Percentiles rank a stretch among this genome's conserved stretches.
These are phyloP conservation scores for Peromyscus aztecus DNA, from an alignment of 2,797 vertebrate species.

Conservation along the genomic window DNA sequence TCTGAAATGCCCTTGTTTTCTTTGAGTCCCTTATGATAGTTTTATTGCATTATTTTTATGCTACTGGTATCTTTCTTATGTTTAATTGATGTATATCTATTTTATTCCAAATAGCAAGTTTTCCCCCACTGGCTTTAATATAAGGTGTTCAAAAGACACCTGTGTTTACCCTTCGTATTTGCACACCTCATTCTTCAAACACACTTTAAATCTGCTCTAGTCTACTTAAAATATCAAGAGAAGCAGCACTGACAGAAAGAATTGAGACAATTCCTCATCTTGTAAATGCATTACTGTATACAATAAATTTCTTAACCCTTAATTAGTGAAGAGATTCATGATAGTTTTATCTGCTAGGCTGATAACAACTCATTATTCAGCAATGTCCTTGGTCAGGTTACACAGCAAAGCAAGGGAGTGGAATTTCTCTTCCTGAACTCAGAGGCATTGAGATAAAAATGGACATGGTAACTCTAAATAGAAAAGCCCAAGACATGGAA, in stretches of 20 bases:
- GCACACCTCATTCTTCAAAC: constrained; percentile 75
- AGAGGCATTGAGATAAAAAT: background rate
- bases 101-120: constrained; percentile 63
- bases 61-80: constrained; percentile 74
- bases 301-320: constrained; percentile 50
- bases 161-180: constrained; percentile 76
- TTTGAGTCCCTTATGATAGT: constrained; percentile 70
- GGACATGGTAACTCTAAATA: background rate
- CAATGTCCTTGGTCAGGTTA: background rate
- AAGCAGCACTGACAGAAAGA: constrained; percentile 56
- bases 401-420: background rate
- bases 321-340: constrained; percentile 66
- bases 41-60: constrained; percentile 83
- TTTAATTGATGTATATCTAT: constrained; percentile 68
- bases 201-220: constrained; percentile 63
- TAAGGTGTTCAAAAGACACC: constrained; percentile 70
- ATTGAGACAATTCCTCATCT: constrained; percentile 56
- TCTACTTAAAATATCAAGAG: constrained; percentile 72
- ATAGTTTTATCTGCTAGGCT: constrained; percentile 42
- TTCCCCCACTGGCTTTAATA: constrained; percentile 64
- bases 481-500: background rate
- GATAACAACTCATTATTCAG: constrained; percentile 43
- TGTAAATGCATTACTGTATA: constrained; percentile 45
- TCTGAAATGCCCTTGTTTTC: constrained; percentile 82
- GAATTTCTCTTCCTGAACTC: background rate